Evolutionary conservation across 2,797 vertebrate genomes (phyloP), one percentile per base, ranked within the genome.

Genomic region (Syngnathus acus): DNA sequence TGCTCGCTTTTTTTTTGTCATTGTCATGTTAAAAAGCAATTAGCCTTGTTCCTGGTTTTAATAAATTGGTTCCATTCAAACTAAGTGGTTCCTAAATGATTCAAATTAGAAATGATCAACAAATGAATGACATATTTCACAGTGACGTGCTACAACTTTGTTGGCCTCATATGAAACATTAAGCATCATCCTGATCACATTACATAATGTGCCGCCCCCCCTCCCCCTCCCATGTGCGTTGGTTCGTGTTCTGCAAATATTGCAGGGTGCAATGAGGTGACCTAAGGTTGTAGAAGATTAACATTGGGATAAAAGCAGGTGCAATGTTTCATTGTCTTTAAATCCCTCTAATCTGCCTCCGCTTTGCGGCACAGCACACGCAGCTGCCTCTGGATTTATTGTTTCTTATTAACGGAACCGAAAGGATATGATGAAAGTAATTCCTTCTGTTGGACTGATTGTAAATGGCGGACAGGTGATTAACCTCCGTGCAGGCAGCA

Each of bases 261-360:
- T 72, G 81, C 77, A 82, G 50, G 65, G 69, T 69, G 74, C 63
- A 72, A 81, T 74, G 73, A 79, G 71, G 68, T 40, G 55, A 50
- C 75, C 75, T 75, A 69, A 73, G 76, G 78, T 82, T 86, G 87
- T 68, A 87, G 61, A 69, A 84, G 89, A 90, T 90, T 91, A 89
- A 59, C 61, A 67, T 40, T 1, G 69, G 79, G 76, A 86, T 82
- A 84, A 80, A 86, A 78, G 19, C 74, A 87, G 83, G 86, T 90
- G 78, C 78, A 88, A 77, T 75, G 75, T 81, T 86, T 80, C 78
- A 76, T 65, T 76, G 74, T 82, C 81, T 81, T 82, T 76, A 78
- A 90, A 87, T 85, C 87, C 84, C 58, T 80, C 66, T 88, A 86
- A 89, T 82, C 86, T 84, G 85, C 72, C 72, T 70, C 67, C 4